Conservation (phyloP, 2,797 vertebrate genomes). For the Poecilia velifera region DNA sequence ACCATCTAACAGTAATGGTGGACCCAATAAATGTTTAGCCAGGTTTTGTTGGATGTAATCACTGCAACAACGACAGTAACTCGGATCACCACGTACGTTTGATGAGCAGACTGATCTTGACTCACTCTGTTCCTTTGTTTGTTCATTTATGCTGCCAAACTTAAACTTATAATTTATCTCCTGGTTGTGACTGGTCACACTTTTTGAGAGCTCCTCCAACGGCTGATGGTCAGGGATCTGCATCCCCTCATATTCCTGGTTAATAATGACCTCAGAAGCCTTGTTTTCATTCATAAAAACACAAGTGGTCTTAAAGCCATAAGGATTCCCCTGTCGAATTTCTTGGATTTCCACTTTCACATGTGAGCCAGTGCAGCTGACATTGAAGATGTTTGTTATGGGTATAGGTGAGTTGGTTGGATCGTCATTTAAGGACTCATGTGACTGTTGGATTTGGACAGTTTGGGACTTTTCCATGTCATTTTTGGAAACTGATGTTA, state of each 20-base stretch:
- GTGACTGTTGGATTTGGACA: conserved; percentile 69
- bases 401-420: conserved; percentile 32
- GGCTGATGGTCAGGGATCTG: conserved; percentile 37
- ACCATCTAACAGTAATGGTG: conserved; percentile 49
- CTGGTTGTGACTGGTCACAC: conserved; percentile 40
- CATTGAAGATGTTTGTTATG: conserved; percentile 73
- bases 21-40: conserved; percentile 29
- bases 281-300: conserved; percentile 60
- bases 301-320: conserved; percentile 61
- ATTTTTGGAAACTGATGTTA: conserved; percentile 77
- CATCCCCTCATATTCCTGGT: conserved; percentile 37
- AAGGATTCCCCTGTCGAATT: conserved; percentile 40
- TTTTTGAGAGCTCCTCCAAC: conserved; percentile 7
- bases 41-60: conserved; percentile 32
- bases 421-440: conserved; percentile 50
- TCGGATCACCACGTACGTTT: conserved; percentile 54
- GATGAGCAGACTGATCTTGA: conserved; percentile 35
- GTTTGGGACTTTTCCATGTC: conserved; percentile 67
- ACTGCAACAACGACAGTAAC: conserved; percentile 66
- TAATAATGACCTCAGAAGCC: conserved; percentile 51
- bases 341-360: conserved; percentile 84
- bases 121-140: background rate
- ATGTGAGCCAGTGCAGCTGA: conserved; percentile 70
- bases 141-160: conserved; percentile 52
- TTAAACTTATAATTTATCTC: conserved; percentile 70